Evolutionary conservation across 2,888 invertebrate genomes (phyloP).

Genomic region (Scaeva pyrastri): DNA sequence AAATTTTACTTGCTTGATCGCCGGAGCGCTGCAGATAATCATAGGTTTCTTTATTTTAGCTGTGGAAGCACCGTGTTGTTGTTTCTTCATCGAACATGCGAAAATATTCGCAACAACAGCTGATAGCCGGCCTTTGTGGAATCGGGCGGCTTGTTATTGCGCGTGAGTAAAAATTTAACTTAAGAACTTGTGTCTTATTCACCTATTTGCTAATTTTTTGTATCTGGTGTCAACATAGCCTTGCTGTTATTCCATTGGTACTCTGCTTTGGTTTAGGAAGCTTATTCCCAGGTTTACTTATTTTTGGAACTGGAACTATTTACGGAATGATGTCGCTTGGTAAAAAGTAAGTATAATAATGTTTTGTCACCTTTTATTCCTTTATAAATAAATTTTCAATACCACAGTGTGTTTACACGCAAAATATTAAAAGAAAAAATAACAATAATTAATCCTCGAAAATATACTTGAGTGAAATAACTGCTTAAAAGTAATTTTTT

Average conservation of each 20-base stretch:
- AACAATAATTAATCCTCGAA: slow-evolving; percentile 31
- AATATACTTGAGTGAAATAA: slow-evolving; percentile 34
- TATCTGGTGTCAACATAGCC: slow-evolving; percentile 85
- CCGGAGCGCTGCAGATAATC: slow-evolving; percentile 94
- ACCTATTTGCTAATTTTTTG: background rate
- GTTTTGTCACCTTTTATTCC: background rate
- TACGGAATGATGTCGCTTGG: slow-evolving; percentile 98
- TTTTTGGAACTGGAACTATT: slow-evolving; percentile 94
- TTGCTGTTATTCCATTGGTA: slow-evolving; percentile 92
- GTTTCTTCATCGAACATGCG: slow-evolving; percentile 97
- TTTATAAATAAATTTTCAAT: background rate
- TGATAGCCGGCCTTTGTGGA: slow-evolving; percentile 94
- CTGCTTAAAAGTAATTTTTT: slow-evolving; percentile 40
- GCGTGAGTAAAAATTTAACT: slow-evolving; percentile 87
- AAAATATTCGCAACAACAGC: slow-evolving; percentile 93
- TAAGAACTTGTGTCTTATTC: background rate
- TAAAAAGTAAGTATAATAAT: slow-evolving; percentile 91
- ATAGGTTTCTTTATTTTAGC: slow-evolving; percentile 94
- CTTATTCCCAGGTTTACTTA: slow-evolving; percentile 93
- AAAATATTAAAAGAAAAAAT: slow-evolving; percentile 49
- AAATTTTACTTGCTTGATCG: slow-evolving; percentile 88
- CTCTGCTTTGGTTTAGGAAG: slow-evolving; percentile 90
- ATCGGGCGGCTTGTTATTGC: slow-evolving; percentile 93
- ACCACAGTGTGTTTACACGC: slow-evolving; percentile 57
- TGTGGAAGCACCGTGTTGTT: slow-evolving; percentile 98